Percentiles rank a stretch among this genome's conserved stretches.
Conservation (phyloP, 2,888 invertebrate genomes). For the Agapostemon virescens region DNA sequence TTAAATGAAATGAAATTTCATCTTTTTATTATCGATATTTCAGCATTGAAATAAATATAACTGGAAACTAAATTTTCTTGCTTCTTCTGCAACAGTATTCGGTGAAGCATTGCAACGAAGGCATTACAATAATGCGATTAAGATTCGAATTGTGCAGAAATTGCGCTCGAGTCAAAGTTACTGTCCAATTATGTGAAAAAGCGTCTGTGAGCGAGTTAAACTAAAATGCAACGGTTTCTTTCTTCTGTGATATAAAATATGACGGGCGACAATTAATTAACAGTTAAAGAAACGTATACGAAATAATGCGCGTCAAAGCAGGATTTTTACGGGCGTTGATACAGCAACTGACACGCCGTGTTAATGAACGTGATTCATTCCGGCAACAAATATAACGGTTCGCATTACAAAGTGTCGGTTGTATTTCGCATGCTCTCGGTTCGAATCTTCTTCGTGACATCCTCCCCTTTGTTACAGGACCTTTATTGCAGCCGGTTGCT, state of each 20-base stretch:
- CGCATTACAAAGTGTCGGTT: background rate
- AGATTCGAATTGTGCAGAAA: background rate
- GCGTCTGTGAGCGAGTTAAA: background rate
- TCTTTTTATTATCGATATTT: no score
- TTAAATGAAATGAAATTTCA: no score
- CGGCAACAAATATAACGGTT: background rate
- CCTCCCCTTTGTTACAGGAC: conserved; percentile 2
- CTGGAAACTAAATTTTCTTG: no score
- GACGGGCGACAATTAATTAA: background rate
- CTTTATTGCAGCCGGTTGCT: conserved; percentile 10
- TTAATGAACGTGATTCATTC: background rate
- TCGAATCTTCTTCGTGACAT: background rate
- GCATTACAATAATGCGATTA: background rate
- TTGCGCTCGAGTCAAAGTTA: background rate
- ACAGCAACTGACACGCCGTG: background rate
- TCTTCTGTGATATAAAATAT: background rate
- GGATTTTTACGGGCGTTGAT: background rate
- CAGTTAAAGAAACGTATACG: background rate
- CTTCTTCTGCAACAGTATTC: no score
- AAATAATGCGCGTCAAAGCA: background rate
- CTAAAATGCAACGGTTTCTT: background rate
- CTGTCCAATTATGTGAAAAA: background rate
- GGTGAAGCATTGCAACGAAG: no score
- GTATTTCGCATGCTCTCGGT: background rate
- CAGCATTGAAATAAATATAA: no score